Conservation (phyloP, 2,888 invertebrate genomes). For the Caenorhabditis plicata region DNA sequence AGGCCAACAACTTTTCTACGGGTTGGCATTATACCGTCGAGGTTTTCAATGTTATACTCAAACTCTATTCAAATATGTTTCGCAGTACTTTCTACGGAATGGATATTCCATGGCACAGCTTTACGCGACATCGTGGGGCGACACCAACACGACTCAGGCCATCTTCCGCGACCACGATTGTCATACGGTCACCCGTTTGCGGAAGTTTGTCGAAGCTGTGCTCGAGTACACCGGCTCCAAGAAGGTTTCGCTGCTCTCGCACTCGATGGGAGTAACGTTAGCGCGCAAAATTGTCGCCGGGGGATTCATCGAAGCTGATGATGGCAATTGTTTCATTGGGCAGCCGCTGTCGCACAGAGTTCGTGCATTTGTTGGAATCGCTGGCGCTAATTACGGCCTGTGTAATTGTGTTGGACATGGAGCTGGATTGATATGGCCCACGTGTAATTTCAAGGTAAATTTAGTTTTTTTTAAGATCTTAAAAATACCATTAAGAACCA, state of each 20-base stretch:
- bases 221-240: constrained; percentile 47
- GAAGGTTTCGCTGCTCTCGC: constrained; percentile 43
- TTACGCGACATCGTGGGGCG: constrained; percentile 51
- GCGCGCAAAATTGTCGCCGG: constrained; percentile 50
- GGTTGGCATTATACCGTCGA: constrained; percentile 41
- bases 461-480: neutral
- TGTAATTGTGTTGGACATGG: constrained; percentile 43
- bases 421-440: constrained; percentile 27
- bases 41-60: constrained; percentile 3
- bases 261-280: constrained; percentile 56
- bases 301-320: constrained; percentile 34
- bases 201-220: constrained; percentile 49
- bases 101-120: constrained; percentile 40
- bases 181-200: constrained; percentile 28
- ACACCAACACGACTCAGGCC: constrained; percentile 30
- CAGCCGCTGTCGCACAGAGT: constrained; percentile 33
- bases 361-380: constrained; percentile 45
- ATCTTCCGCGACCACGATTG: constrained; percentile 47
- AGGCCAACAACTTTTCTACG: constrained; percentile 41
- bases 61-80: neutral
- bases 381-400: constrained; percentile 52
- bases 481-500: too few relatives aligned
- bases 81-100: constrained; percentile 34
- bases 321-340: constrained; percentile 40
- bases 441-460: constrained; percentile 35